Evolutionary conservation across 2,888 invertebrate genomes (phyloP), one percentile per base, ranked within the genome.

Genomic region (Yponomeuta cagnagella): DNA sequence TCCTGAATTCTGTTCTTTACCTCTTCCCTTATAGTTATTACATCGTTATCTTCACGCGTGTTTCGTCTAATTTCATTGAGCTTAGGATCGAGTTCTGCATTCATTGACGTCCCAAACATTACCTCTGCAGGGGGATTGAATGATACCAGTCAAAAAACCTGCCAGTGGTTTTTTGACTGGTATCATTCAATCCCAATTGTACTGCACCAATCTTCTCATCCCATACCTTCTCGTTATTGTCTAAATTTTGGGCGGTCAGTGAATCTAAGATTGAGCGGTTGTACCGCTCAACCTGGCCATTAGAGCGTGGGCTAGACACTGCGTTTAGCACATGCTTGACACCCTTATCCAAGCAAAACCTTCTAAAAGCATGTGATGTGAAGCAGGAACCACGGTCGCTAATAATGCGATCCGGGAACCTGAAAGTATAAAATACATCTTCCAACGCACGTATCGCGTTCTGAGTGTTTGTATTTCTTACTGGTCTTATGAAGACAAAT

Each of bases 351-450:
- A 48, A 31, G 63, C 73, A 72, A 63, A 70, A 71, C 9, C 30
- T 30, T 52, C 68, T 48, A 71, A 74, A 74, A 2, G 69, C 48
- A 37, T 73, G 71, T 10, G 73, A 74, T 1, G 74, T 73, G 65
- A 73, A 74, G 67, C 73, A 73, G 4, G 68, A 70, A 6, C 73
- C 74, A 1, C 74, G 71, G n/a, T 74, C 74, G 52, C 72, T 75
- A 3, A 75, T 70, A 10, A 75, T 67, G 9, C 74, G 72, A 48
- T 72, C 71, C 48, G 74, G 74, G 6, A 12, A 31, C 33, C 72
- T 58, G 58, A 75, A 75, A 0, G 70, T 74, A 64, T 70, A 30
- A 69, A 74, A 75, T 30, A 74, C 72, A 37, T 73, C 72, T n/a
- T 74, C 72, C 31, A 74, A 68, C 0, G 63, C 70, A 2, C 58